Evolutionary conservation across 2,888 invertebrate species (phyloP), one percentile per base, ranked within the genome.

Genomic region (Colostygia pectinataria): DNA sequence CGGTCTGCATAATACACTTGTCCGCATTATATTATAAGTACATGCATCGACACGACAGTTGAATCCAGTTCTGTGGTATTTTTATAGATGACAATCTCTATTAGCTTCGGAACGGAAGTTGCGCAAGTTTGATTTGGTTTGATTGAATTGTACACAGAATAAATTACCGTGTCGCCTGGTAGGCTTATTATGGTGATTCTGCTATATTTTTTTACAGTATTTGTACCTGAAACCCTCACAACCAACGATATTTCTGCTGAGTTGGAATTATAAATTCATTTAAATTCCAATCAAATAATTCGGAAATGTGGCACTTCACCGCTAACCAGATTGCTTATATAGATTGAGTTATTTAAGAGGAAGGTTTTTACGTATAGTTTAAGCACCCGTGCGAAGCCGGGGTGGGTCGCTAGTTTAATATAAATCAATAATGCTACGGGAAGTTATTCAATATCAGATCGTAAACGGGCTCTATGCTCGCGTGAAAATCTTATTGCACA

Each of bases 401-500:
- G n/a, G n/a, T n/a, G n/a, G 4, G 15, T 15, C 15, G 2, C 15
- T 15, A 15, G 2, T 15, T 15, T 4, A 52, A 46, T 41, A 34
- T 42, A 52, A 29, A 42, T 38, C 29, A 46, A 25, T 14, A 36
- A 40, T 36, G 36, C 23, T 29, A 38, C 29, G 25, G 36, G 29
- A 38, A 33, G 34, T 42, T 41, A 46, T 45, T 52, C 38, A 52
- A 47, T 46, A 52, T 46, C 33, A 23, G 37, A 3, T 3, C 15
- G n/a, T 41, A 37, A 32, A 37, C 41, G 14, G 68, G 70, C 68
- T 61, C 56, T 47, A 65, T 61, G 63, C 70, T 74, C 77, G 76
- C 76, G 77, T 77, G 74, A 75, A 66, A 68, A 67, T 60, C 65
- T 72, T 79, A 79, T 79, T 77, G 75, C 71, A 66, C 77, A 73